A percentile compares a stretch with the other conserved stretches of the same genome.
These are phyloP conservation scores for Phaenicophaeus curvirostris DNA, from an alignment of 2,797 vertebrate species.

Conservation along the genomic window DNA sequence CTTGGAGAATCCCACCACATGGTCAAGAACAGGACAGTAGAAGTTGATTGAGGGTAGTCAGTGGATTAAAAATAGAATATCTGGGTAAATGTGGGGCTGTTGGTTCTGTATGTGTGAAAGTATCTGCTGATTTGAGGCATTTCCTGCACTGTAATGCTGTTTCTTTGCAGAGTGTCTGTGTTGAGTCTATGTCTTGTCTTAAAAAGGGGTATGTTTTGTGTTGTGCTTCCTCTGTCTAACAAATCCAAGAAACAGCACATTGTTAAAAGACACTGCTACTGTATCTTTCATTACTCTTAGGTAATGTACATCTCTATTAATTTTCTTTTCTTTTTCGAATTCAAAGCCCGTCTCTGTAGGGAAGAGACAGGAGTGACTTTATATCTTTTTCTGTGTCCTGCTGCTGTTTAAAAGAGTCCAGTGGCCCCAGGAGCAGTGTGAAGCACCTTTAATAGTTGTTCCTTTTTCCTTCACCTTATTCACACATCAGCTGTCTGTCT, in stretches of 20 bases:
- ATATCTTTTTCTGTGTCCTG: background rate
- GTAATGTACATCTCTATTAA: background rate
- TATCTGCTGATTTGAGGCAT: background rate
- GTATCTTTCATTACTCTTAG: background rate
- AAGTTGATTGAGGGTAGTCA: background rate
- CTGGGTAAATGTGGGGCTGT: background rate
- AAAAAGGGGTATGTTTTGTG: background rate
- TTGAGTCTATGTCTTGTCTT: background rate
- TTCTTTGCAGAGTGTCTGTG: background rate
- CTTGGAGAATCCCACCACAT: background rate
- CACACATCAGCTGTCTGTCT: conserved; percentile 37
- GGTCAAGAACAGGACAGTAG: background rate
- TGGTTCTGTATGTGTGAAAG: background rate
- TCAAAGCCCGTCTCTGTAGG: background rate
- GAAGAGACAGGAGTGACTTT: conserved; percentile 1
- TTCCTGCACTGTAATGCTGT: background rate
- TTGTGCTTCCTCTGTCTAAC: background rate
- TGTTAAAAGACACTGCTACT: background rate
- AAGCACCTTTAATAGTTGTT: background rate
- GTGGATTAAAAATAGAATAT: background rate
- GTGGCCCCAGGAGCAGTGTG: background rate
- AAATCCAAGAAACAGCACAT: background rate
- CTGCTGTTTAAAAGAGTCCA: conserved; percentile 14
- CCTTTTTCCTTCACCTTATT: conserved; percentile 66
- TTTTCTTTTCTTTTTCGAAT: conserved; percentile 7